A percentile compares a stretch with the other conserved stretches of the same genome.
Evolutionary conservation across 2,888 invertebrate genomes (phyloP).

Genomic region (Eurytoma adleriae): DNA sequence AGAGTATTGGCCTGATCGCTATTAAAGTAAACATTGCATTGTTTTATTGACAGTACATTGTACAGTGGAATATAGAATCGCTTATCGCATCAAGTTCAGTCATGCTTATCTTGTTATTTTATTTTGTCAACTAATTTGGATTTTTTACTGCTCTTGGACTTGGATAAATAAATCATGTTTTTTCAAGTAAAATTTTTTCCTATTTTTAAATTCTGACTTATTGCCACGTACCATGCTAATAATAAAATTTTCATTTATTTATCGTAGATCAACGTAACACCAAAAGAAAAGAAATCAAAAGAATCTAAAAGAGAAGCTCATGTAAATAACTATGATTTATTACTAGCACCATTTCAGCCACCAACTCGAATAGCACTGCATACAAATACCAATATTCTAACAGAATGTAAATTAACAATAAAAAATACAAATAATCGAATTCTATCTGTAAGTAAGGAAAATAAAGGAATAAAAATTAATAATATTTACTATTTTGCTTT

Average conservation of each 20-base stretch:
- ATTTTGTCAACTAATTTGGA: no score
- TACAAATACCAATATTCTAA: constrained; percentile 60
- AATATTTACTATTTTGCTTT: neutral
- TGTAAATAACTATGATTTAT: constrained; percentile 57
- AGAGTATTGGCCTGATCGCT: no score
- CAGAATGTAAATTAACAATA: constrained; percentile 62
- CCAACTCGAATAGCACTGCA: constrained; percentile 65
- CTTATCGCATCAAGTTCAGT: neutral
- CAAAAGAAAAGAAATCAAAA: constrained; percentile 58
- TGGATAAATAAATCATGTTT: constrained; percentile 56
- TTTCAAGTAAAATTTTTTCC: constrained; percentile 59
- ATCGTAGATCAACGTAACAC: constrained; percentile 60
- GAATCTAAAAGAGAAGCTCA: constrained; percentile 11
- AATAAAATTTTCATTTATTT: no score
- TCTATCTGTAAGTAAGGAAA: constrained; percentile 60
- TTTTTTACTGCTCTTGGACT: no score
- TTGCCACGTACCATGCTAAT: no score
- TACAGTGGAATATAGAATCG: no score
- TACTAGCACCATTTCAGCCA: constrained; percentile 70
- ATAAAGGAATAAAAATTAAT: constrained; percentile 4
- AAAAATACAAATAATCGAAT: constrained; percentile 62
- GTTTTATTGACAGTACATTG: no score
- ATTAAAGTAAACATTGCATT: no score
- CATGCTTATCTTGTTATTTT: no score
- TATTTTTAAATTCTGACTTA: constrained; percentile 6